A percentile compares a stretch with the other conserved stretches of the same genome.
These are phyloP conservation scores for Clepsis dumicolana DNA, from an alignment of 2,888 invertebrate genomes.

Conservation along the genomic window DNA sequence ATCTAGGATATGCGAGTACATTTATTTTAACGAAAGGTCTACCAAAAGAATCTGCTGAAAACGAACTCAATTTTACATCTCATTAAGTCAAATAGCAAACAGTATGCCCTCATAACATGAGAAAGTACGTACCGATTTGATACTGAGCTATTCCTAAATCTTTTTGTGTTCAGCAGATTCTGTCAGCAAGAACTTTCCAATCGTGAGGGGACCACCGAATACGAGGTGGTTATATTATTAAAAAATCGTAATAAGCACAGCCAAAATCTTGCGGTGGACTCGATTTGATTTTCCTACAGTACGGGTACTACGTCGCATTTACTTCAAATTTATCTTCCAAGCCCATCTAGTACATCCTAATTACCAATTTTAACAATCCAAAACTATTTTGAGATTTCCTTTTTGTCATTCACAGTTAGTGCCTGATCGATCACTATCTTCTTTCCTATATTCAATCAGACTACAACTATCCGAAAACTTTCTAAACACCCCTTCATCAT, in stretches of 20 bases:
- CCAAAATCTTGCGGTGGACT: constrained; percentile 80
- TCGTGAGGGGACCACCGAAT: constrained; percentile 61
- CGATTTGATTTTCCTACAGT: constrained; percentile 65
- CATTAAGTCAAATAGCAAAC: too few species aligned
- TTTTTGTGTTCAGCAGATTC: not conserved
- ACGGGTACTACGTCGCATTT: constrained; percentile 33
- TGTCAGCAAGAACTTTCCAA: constrained; percentile 32
- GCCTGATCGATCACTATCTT: constrained; percentile 10
- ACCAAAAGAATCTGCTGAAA: constrained; percentile 7
- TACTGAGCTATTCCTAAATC: too few species aligned
- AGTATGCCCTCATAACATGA: too few species aligned
- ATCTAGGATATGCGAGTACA: constrained; percentile 57
- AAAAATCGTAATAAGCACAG: constrained; percentile 77
- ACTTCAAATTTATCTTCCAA: constrained; percentile 12
- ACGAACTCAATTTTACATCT: too few species aligned
- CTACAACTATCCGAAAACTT: constrained; percentile 38
- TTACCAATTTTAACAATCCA: constrained; percentile 18
- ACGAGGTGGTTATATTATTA: constrained; percentile 59
- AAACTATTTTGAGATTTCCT: constrained; percentile 14
- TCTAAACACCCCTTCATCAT: constrained; percentile 19
- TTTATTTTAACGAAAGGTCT: not conserved
- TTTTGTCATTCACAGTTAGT: not conserved
- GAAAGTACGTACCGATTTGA: too few species aligned
- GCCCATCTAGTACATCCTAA: constrained; percentile 24
- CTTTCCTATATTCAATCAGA: constrained; percentile 20